Percentiles rank a stretch among this genome's conserved stretches.
Evolutionary conservation across 1,140 invertebrate species (phyloP).

Genomic region (Thalassaphorura encarpata): DNA sequence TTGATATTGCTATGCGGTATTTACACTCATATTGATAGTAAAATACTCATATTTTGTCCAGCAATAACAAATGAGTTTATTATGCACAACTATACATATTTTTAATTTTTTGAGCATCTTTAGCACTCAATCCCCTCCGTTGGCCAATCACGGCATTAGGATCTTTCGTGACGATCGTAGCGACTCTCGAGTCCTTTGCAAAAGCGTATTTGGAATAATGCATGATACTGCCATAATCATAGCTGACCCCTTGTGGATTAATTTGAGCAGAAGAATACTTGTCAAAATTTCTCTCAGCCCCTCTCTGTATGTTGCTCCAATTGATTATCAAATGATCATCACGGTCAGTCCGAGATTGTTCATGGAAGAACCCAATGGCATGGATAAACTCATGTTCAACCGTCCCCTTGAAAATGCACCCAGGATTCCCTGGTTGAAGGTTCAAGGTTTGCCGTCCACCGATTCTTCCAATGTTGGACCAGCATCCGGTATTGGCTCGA

Average conservation of each 20-base stretch:
- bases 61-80: too few species aligned
- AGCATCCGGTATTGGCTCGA: slow-evolving; percentile 33
- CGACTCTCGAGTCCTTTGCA: slow-evolving; percentile 19
- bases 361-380: slow-evolving; percentile 46
- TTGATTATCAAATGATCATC: slow-evolving; percentile 43
- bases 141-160: slow-evolving; percentile 44
- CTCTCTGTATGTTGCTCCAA: slow-evolving; percentile 43
- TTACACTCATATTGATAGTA: too few species aligned
- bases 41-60: too few species aligned
- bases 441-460: slow-evolving; percentile 35
- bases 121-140: slow-evolving; percentile 56
- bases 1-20: too few species aligned
- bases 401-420: slow-evolving; percentile 34
- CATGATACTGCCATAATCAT: slow-evolving; percentile 30
- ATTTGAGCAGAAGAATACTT: slow-evolving; percentile 8
- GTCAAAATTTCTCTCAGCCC: slow-evolving; percentile 12
- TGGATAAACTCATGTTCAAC: slow-evolving; percentile 48
- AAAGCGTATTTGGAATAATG: slow-evolving; percentile 29
- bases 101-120: slow-evolving; percentile 59
- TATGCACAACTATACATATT: too few species aligned
- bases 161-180: slow-evolving; percentile 15
- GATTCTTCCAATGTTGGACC: slow-evolving; percentile 36
- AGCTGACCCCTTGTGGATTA: slow-evolving; percentile 14
- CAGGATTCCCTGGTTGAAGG: not conserved
- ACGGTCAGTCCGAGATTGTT: slow-evolving; percentile 46